Conservation (phyloP, 2,797 vertebrate species). For the Pogoniulus pusillus region DNA sequence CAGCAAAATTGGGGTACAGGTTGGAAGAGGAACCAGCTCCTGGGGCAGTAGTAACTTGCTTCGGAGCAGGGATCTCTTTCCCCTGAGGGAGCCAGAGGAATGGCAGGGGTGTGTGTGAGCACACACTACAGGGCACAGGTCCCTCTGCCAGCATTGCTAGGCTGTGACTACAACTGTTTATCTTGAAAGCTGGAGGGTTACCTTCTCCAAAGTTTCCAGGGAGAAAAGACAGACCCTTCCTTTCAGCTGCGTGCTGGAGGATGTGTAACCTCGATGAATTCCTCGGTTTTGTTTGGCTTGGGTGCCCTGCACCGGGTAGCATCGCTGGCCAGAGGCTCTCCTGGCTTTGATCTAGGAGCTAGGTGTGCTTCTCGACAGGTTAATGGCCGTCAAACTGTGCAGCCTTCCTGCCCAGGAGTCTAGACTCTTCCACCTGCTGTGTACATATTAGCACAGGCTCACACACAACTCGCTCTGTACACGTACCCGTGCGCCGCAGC, state of each 20-base stretch:
- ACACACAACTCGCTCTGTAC: slow-evolving; percentile 21
- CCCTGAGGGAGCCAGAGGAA: neutral
- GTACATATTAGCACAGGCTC: slow-evolving; percentile 7
- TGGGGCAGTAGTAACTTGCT: neutral
- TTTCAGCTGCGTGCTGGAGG: slow-evolving; percentile 64
- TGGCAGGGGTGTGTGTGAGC: neutral
- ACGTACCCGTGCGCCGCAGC: rapidly evolving
- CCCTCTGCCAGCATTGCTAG: slow-evolving; percentile 56
- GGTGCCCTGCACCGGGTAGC: rapidly evolving
- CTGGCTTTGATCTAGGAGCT: slow-evolving; percentile 32
- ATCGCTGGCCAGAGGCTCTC: neutral
- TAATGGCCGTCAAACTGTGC: neutral
- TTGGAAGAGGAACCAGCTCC: neutral
- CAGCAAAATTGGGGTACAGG: neutral
- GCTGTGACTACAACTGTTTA: slow-evolving; percentile 60
- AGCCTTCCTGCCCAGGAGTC: neutral
- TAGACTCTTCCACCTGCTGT: slow-evolving; percentile 47
- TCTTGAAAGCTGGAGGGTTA: slow-evolving; percentile 50
- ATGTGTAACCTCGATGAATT: slow-evolving; percentile 45
- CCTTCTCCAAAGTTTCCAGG: slow-evolving; percentile 71
- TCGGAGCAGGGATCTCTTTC: neutral
- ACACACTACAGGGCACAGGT: neutral
- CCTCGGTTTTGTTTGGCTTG: slow-evolving; percentile 61
- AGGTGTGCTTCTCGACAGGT: neutral
- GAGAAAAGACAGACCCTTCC: slow-evolving; percentile 70